These are phyloP conservation scores for Villa cingulata DNA, from an alignment of 2,888 invertebrate genomes.

Conservation along the genomic window DNA sequence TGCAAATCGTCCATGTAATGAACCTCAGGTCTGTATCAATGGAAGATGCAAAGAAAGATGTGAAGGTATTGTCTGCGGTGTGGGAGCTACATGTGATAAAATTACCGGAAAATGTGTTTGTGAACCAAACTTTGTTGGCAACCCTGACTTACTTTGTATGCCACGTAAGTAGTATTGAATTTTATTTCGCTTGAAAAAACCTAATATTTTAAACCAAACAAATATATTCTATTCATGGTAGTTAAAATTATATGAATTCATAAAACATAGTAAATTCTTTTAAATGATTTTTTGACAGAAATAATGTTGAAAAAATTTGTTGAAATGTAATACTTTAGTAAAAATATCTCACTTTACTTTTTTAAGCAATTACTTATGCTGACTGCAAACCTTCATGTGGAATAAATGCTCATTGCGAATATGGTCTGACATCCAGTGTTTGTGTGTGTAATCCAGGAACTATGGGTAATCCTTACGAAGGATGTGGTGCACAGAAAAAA, in stretches of 20 bases:
- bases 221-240: no score
- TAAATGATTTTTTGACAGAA: no score
- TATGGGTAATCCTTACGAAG: slow-evolving; percentile 75
- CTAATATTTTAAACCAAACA: not conserved
- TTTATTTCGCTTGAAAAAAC: not conserved
- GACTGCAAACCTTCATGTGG: slow-evolving; percentile 69
- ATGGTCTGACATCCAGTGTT: slow-evolving; percentile 52
- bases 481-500: slow-evolving; percentile 57
- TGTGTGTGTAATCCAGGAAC: slow-evolving; percentile 76
- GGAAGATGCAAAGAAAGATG: slow-evolving; percentile 82
- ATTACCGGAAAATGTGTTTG: slow-evolving; percentile 72
- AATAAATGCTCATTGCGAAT: slow-evolving; percentile 74
- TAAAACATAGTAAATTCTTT: no score
- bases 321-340: not conserved
- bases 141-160: slow-evolving; percentile 79
- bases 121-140: slow-evolving; percentile 75
- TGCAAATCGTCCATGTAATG: slow-evolving; percentile 57
- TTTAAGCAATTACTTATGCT: slow-evolving; percentile 62
- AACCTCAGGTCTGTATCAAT: slow-evolving; percentile 68
- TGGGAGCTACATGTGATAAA: slow-evolving; percentile 75
- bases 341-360: slow-evolving; percentile 27
- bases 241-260: no score
- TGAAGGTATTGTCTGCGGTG: slow-evolving; percentile 72
- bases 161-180: slow-evolving; percentile 55
- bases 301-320: no score